phyloP scores from a whole-genome alignment of 2,797 vertebrate species.

The Antrozous pallidus region DNA sequence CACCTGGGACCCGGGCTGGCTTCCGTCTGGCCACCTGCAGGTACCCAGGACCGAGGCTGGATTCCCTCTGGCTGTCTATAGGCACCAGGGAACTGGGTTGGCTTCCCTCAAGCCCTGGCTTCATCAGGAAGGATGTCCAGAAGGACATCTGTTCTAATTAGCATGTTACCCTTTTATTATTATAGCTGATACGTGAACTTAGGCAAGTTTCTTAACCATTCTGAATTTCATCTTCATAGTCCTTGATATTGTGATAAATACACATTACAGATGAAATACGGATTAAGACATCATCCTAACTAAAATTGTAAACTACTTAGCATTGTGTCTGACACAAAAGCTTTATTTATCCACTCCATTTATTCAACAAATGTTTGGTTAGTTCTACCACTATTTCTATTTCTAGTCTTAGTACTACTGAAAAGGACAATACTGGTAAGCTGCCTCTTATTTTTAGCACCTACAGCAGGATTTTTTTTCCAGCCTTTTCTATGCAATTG shows the following conservation, averaged over 20 bases:
- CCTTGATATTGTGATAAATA: background rate
- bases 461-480: background rate
- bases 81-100: too few species aligned
- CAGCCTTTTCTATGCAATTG: background rate
- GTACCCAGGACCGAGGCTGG: too few species aligned
- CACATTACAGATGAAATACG: background rate
- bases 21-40: too few species aligned
- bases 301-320: background rate
- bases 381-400: background rate
- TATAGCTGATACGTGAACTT: background rate
- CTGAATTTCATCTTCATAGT: background rate
- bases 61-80: too few species aligned
- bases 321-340: background rate
- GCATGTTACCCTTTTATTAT: too few species aligned
- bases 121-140: too few species aligned
- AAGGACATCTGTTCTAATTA: too few species aligned
- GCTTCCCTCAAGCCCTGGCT: too few species aligned
- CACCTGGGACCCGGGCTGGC: too few species aligned
- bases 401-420: background rate
- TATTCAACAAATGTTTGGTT: background rate
- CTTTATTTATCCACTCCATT: background rate
- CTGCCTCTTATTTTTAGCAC: background rate
- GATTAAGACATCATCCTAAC: background rate
- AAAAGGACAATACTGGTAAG: background rate
- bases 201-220: background rate